These are phyloP conservation scores for Chlorodrepanis virens DNA, from an alignment of 2,113 vertebrate species.

Conservation along the genomic window DNA sequence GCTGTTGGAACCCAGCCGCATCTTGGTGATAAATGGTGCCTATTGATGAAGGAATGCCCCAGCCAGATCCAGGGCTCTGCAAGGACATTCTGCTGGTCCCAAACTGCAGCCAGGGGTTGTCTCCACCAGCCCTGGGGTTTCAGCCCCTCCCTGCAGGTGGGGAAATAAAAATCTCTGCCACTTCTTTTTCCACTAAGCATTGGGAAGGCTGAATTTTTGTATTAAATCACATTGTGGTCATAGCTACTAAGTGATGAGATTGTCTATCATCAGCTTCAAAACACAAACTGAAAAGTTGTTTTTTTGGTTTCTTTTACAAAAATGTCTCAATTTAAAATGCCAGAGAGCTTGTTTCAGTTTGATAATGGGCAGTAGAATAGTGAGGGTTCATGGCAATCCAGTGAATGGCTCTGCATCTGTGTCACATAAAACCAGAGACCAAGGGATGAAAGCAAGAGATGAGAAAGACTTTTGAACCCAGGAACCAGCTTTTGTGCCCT, in stretches of 20 bases:
- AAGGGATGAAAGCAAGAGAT: background rate
- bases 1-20: conserved; percentile 34
- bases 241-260: background rate
- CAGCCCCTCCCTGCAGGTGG: background rate
- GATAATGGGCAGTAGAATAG: background rate
- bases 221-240: background rate
- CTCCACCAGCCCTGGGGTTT: background rate
- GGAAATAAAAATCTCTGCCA: background rate
- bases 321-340: background rate
- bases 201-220: background rate
- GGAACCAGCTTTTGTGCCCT: background rate
- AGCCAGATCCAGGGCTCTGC: background rate
- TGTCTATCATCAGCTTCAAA: background rate
- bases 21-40: conserved; percentile 57
- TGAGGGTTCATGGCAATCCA: background rate
- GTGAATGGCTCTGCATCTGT: background rate
- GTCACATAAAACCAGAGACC: background rate
- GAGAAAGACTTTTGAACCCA: background rate
- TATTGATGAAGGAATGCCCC: conserved; percentile 34
- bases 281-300: background rate
- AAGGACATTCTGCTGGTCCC: background rate
- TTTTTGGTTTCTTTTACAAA: background rate
- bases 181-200: background rate
- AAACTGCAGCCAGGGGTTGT: background rate
- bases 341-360: background rate